A percentile compares a stretch with the other conserved stretches of the same genome.
Conservation (phyloP, 2,888 invertebrate genomes). For the Drosophila emarginata region DNA sequence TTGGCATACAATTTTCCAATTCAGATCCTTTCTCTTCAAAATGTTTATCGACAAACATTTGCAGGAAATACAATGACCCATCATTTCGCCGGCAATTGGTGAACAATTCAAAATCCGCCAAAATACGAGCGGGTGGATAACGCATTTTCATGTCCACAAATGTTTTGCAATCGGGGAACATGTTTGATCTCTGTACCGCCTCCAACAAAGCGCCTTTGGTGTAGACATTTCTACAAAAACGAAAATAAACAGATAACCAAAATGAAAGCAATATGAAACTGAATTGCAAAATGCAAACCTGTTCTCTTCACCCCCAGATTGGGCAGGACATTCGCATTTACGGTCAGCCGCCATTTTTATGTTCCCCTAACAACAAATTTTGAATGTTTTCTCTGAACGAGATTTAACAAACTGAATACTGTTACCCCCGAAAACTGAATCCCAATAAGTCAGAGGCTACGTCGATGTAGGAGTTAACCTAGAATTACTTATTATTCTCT, state of each 20-base stretch:
- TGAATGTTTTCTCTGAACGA: neutral
- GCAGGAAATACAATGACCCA: neutral
- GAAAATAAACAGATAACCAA: too few relatives aligned
- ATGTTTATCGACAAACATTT: neutral
- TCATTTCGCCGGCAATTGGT: slow-evolving; percentile 75
- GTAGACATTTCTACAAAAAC: neutral
- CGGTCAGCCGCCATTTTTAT: neutral
- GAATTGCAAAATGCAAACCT: neutral
- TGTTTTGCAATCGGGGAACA: slow-evolving; percentile 80
- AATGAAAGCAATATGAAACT: neutral
- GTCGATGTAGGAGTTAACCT: neutral
- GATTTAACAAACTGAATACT: neutral
- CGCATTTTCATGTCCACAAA: slow-evolving; percentile 94
- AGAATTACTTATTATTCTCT: neutral
- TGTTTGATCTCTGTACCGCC: neutral
- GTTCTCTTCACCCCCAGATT: neutral
- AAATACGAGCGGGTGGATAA: slow-evolving; percentile 85
- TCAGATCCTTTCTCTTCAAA: slow-evolving; percentile 87
- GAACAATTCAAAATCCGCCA: slow-evolving; percentile 83
- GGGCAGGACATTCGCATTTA: neutral
- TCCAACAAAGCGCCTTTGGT: neutral
- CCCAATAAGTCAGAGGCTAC: neutral
- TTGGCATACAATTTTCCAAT: slow-evolving; percentile 87
- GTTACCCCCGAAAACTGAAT: neutral
- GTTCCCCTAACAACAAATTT: neutral